Evolutionary conservation across 2,888 invertebrate species (phyloP).

Genomic region (Philereme transversata): DNA sequence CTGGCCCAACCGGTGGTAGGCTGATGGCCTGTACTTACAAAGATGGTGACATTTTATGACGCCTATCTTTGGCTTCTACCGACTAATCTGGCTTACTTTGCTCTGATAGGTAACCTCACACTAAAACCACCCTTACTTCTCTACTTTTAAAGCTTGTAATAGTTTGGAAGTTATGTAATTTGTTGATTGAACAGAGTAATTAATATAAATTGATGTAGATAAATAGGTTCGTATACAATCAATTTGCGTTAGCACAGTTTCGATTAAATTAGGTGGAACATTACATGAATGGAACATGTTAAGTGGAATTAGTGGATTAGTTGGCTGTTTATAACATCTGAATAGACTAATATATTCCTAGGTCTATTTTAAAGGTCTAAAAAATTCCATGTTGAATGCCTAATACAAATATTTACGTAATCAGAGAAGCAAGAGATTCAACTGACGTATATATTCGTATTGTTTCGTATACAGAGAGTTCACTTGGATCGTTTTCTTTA

Average conservation of each 20-base stretch:
- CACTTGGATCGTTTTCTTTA: too few relatives aligned
- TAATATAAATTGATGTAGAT: slow-evolving; percentile 45
- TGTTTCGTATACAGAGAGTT: too few relatives aligned
- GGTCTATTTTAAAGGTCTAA: too few relatives aligned
- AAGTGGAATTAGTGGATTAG: slow-evolving; percentile 9
- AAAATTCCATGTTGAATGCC: too few relatives aligned
- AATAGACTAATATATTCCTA: too few relatives aligned
- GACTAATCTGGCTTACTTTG: slow-evolving; percentile 53
- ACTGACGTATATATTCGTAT: too few relatives aligned
- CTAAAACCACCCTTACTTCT: slow-evolving; percentile 36
- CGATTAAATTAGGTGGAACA: slow-evolving; percentile 28
- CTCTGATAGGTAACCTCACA: slow-evolving; percentile 33
- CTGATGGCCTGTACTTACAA: slow-evolving; percentile 59
- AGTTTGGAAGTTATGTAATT: slow-evolving; percentile 35
- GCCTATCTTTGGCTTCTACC: slow-evolving; percentile 55
- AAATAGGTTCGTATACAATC: slow-evolving; percentile 39
- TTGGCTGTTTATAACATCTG: too few relatives aligned
- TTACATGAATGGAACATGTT: slow-evolving; percentile 16
- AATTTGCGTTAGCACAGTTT: slow-evolving; percentile 32
- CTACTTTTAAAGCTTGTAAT: slow-evolving; percentile 31
- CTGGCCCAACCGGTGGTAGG: slow-evolving; percentile 45
- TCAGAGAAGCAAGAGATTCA: too few relatives aligned
- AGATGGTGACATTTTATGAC: slow-evolving; percentile 64
- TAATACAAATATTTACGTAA: too few relatives aligned
- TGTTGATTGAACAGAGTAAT: slow-evolving; percentile 50